Conservation (phyloP, 2,797 vertebrate species). For the Alosa sapidissima region DNA sequence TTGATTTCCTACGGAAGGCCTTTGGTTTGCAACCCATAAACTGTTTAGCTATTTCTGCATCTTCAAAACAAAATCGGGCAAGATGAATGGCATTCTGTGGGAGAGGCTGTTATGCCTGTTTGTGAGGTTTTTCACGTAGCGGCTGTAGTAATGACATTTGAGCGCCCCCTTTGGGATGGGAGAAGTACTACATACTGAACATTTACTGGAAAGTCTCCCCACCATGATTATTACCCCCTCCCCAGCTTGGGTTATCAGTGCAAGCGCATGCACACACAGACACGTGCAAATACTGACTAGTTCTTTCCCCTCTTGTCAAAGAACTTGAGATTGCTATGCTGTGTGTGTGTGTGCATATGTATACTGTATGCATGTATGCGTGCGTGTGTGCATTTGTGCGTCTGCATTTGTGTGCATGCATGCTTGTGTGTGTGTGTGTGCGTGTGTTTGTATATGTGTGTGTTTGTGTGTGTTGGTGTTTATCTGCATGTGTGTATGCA, state of each 20-base stretch:
- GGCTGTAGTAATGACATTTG: constrained; percentile 36
- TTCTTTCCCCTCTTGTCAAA: not conserved
- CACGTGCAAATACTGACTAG: not conserved
- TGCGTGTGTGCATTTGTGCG: too few relatives aligned
- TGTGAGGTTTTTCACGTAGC: constrained; percentile 30
- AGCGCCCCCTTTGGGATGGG: constrained; percentile 49
- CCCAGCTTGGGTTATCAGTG: not conserved
- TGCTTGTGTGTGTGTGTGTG: constrained; percentile 52
- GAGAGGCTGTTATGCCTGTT: not conserved
- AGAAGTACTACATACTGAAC: not conserved
- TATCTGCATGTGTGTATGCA: too few relatives aligned
- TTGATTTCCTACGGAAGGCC: constrained; percentile 86
- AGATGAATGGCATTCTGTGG: not conserved
- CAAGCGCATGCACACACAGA: not conserved
- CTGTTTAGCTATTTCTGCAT: constrained; percentile 78
- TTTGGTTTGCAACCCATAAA: constrained; percentile 72
- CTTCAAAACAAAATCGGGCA: constrained; percentile 49
- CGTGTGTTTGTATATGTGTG: not conserved
- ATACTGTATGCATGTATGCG: not conserved
- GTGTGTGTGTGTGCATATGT: constrained; percentile 2
- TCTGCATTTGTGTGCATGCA: not conserved
- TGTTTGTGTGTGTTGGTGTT: not conserved
- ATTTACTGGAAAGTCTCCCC: not conserved
- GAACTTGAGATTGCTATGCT: not conserved
- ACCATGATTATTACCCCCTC: not conserved